Evolutionary conservation across 2,888 invertebrate species (phyloP).

Genomic region (Eucriotettix oculatus): DNA sequence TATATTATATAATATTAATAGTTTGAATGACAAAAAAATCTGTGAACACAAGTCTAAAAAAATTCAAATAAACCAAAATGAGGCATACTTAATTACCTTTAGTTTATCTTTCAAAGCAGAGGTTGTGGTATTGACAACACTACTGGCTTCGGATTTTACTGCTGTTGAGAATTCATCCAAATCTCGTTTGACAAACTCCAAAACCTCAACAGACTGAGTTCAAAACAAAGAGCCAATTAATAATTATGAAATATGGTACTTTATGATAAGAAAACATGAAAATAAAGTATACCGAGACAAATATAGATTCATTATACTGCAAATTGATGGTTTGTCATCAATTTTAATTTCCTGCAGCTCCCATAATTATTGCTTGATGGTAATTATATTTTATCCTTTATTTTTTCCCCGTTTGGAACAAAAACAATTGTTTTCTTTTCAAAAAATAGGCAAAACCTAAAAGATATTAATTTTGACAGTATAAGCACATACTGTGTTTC

Average conservation of each 20-base stretch:
- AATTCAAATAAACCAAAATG: not conserved
- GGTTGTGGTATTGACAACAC: conserved; percentile 46
- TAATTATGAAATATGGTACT: not conserved
- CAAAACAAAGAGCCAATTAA: conserved; percentile 10
- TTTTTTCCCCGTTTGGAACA: too few relatives aligned
- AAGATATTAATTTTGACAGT: too few relatives aligned
- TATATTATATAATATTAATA: too few relatives aligned
- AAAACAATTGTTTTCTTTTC: too few relatives aligned
- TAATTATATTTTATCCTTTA: too few relatives aligned
- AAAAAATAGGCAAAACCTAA: too few relatives aligned
- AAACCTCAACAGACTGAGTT: conserved; percentile 50
- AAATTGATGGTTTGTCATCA: too few relatives aligned
- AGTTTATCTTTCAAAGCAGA: conserved; percentile 50
- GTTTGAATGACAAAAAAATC: not conserved
- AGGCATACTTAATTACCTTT: conserved; percentile 29
- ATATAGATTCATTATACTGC: too few relatives aligned
- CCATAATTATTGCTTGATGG: too few relatives aligned
- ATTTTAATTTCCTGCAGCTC: too few relatives aligned
- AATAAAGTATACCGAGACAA: too few relatives aligned
- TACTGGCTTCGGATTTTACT: conserved; percentile 52
- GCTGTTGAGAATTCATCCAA: conserved; percentile 55
- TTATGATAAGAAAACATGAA: not conserved
- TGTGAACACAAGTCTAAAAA: not conserved
- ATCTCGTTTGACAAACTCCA: conserved; percentile 61
- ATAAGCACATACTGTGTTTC: too few relatives aligned